phyloP scores from a whole-genome alignment of 2,888 invertebrate species.

The Eumerus sabulonum region DNA sequence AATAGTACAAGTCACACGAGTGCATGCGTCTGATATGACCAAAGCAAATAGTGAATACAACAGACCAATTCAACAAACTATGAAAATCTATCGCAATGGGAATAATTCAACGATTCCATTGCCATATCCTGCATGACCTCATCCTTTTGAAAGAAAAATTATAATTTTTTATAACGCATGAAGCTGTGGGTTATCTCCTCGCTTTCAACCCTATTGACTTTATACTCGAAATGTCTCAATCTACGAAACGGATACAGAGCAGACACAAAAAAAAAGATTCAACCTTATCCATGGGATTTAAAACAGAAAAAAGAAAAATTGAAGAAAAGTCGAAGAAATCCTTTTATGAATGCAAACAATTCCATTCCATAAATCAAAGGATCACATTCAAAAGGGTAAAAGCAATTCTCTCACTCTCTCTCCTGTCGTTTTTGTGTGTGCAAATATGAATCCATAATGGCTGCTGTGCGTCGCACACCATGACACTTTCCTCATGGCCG shows the following conservation, averaged over 20 bases:
- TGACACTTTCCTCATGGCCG: conserved; percentile 59
- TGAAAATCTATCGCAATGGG: background rate
- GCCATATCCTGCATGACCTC: conserved; percentile 34
- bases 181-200: conserved; percentile 22
- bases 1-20: conserved; percentile 23
- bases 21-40: conserved; percentile 3
- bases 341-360: conserved; percentile 58
- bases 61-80: background rate
- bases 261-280: conserved; percentile 11
- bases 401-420: conserved; percentile 15
- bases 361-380: conserved; percentile 61
- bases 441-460: conserved; percentile 65
- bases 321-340: conserved; percentile 20
- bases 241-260: conserved; percentile 14
- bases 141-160: conserved; percentile 16
- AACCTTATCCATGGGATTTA: conserved; percentile 20
- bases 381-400: conserved; percentile 65
- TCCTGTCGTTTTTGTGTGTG: conserved; percentile 25
- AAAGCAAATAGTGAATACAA: conserved; percentile 28
- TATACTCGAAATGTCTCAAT: conserved; percentile 50
- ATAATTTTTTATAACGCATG: conserved; percentile 8
- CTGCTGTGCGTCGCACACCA: conserved; percentile 46
- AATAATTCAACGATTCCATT: conserved; percentile 13
- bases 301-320: too few species aligned
- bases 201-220: conserved; percentile 43